These are phyloP conservation scores for Papilio machaon DNA, from an alignment of 1,140 invertebrate genomes.

Conservation along the genomic window DNA sequence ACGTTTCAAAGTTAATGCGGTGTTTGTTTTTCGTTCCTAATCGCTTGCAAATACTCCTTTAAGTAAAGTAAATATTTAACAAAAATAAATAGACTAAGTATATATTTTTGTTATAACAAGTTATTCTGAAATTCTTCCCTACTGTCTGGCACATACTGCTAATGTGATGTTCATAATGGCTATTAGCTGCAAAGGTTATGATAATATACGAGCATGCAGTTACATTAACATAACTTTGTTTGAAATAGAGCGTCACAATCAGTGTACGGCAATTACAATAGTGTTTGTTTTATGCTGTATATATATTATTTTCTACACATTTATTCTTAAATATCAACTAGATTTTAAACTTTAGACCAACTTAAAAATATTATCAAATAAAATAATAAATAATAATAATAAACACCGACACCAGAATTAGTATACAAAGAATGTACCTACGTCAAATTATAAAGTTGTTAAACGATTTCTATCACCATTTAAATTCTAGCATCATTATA, in stretches of 20 bases:
- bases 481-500: not conserved
- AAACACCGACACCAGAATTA: too few species aligned
- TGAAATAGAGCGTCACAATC: conserved; percentile 17
- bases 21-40: conserved; percentile 42
- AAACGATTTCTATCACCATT: not conserved
- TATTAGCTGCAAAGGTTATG: conserved; percentile 21
- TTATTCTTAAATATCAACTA: not conserved
- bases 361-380: not conserved
- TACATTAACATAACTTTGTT: conserved; percentile 34
- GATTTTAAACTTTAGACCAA: not conserved
- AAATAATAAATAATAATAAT: not conserved
- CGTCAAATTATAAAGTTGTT: too few species aligned
- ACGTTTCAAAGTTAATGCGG: conserved; percentile 59
- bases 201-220: conserved; percentile 9
- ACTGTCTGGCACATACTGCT: not conserved
- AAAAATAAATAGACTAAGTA: not conserved
- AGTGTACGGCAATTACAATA: not conserved
- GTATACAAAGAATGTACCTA: too few species aligned
- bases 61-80: conserved; percentile 17
- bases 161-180: not conserved
- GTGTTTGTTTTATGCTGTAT: not conserved
- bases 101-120: conserved; percentile 23
- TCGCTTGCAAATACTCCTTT: not conserved
- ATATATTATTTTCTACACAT: not conserved
- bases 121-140: not conserved